Base-by-base conservation (phyloP, 1,140 invertebrate species). In the Drosophila cardini region DNA sequence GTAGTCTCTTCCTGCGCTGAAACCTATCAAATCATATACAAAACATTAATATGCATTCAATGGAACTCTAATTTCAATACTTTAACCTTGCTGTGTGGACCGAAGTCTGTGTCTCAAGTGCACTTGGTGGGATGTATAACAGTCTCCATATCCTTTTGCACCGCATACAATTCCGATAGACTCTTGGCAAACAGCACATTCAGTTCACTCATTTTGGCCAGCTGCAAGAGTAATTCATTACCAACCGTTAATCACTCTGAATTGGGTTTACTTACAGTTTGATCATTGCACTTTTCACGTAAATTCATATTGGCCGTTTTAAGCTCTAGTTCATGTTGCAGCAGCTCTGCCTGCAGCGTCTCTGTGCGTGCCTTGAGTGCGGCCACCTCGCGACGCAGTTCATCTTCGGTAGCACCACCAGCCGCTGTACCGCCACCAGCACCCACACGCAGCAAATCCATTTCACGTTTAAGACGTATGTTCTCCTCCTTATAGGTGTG, bases 401-500 rank as follows among this genome's bases (percentile, higher is more conserved):
- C 91, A 48, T 92, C 91, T 10, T 90, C 90, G 11, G 74, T 75
- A 36, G 80, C 81, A n/a, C 68, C 50, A n/a, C 82, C 73, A 21
- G 76, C 60, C 2, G 73, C 74, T 34, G 72, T 46, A 9, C 56
- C 79, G 21, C 78, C 78, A 8, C 64, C 77, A 1, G 71, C 90
- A 13, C 91, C 75, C 7, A 79, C 78, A 9, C 90, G 86, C 21
- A 91, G 30, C 36, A 86, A 42, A 15, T 92, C 91, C 81, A 92
- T 90, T 50, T 92, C 91, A 10, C 90, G 90, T 93, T 98, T 98
- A 76, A 99, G 95, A 68, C 97, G 94, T 57, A 96, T 95, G 93
- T 98, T 98, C 92, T 99, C 98, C 90, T 99, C 98, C 93, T 99
- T 98, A 89, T 99, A 98, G 38, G 96, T 96, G 77, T 98, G 98